phyloP scores from a whole-genome alignment of 2,113 vertebrate species.

The Barbus barbus region DNA sequence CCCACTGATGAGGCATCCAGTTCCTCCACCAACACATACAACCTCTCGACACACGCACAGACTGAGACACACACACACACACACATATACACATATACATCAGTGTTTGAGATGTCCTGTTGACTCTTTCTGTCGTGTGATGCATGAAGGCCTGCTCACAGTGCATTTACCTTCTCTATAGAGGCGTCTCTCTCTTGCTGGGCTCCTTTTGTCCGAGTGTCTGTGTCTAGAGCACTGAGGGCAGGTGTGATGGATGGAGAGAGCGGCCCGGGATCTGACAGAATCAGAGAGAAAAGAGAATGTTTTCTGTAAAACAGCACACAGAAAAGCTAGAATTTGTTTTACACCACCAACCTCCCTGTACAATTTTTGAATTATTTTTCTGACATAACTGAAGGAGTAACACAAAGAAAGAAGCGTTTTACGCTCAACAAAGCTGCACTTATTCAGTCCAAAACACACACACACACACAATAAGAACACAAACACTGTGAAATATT shows the following conservation, averaged over 20 bases:
- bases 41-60: constrained; percentile 90
- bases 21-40: constrained; percentile 92
- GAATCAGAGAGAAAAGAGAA: constrained; percentile 29
- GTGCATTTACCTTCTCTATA: constrained; percentile 79
- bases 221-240: constrained; percentile 79
- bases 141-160: not conserved
- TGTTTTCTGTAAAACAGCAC: not conserved
- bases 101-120: not conserved
- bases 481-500: not conserved
- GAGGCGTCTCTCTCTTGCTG: constrained; percentile 83
- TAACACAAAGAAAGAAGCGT: not conserved
- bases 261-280: constrained; percentile 75
- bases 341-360: too few relatives aligned
- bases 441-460: not conserved
- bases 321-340: too few relatives aligned
- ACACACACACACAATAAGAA: too few relatives aligned
- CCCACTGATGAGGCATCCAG: constrained; percentile 91
- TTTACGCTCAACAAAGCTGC: not conserved
- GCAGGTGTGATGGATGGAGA: constrained; percentile 87
- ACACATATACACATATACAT: constrained; percentile 1
- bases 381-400: too few relatives aligned
- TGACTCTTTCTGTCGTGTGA: not conserved
- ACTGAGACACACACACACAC: constrained; percentile 70
- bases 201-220: constrained; percentile 54
- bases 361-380: too few relatives aligned